phyloP scores from a whole-genome alignment of 1,140 invertebrate genomes.

The Drosophila albomicans region DNA sequence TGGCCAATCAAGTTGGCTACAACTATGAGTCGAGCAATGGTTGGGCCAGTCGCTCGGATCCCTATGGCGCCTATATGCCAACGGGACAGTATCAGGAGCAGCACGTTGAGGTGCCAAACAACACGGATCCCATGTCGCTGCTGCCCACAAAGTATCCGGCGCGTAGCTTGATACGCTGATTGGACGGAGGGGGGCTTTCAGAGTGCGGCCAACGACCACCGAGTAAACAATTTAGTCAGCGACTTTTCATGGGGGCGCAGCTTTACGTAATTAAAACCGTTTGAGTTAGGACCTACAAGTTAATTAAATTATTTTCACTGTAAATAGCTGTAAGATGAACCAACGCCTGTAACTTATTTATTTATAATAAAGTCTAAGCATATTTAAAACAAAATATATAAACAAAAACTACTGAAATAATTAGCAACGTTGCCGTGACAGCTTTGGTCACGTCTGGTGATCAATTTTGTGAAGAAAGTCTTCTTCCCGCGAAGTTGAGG shows the following conservation, averaged over 20 bases:
- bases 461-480: slow-evolving; percentile 71
- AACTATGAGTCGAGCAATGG: slow-evolving; percentile 59
- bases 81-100: slow-evolving; percentile 51
- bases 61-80: slow-evolving; percentile 66
- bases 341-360: slow-evolving; percentile 35
- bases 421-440: slow-evolving; percentile 38
- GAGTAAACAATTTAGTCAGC: slow-evolving; percentile 75
- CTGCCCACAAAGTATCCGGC: slow-evolving; percentile 75
- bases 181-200: background rate
- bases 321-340: slow-evolving; percentile 57
- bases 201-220: slow-evolving; percentile 61
- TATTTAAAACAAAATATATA: slow-evolving; percentile 13
- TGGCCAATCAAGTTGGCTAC: slow-evolving; percentile 53
- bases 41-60: slow-evolving; percentile 77
- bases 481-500: background rate
- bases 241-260: slow-evolving; percentile 65
- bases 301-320: slow-evolving; percentile 70
- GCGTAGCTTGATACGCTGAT: slow-evolving; percentile 63
- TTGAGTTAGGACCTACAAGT: slow-evolving; percentile 25
- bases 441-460: slow-evolving; percentile 35
- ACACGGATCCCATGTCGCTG: slow-evolving; percentile 63
- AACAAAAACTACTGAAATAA: slow-evolving; percentile 47
- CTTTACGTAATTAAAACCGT: slow-evolving; percentile 64
- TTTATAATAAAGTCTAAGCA: slow-evolving; percentile 51
- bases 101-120: slow-evolving; percentile 62